Evolutionary conservation across 2,888 invertebrate genomes (phyloP), one percentile per base, ranked within the genome.

Genomic region (Tuta absoluta): DNA sequence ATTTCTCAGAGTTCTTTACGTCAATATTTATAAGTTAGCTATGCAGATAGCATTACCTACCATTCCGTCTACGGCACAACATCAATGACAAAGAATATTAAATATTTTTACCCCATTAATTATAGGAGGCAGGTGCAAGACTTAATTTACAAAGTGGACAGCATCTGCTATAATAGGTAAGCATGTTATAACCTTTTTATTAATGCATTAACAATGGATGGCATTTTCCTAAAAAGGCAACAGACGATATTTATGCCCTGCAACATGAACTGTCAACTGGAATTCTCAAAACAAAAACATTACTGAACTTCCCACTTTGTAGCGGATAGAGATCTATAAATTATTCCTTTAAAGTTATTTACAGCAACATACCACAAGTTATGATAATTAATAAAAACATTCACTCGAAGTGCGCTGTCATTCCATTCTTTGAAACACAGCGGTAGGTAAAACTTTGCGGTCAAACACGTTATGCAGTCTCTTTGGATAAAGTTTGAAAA

Each of bases 351-450:
- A 45, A 45, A 45, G 45, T 17, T 45, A 45, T 45, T 45, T 17
- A 45, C 0, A 45, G 17, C 45, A 45, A 62, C 53, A 48, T 60
- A 63, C 63, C 66, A 61, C 14, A 58, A 56, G 51, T 23, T 49
- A 49, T 49, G 21, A 12, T 49, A 19, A 21, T 19, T 49, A 21
- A 21, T 11, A 49, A 21, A 49, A 21, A 49, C 19, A 21, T 49
- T 49, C 21, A 49, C 49, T 21, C 21, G 21, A 49, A 49, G 19
- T 11, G 21, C 49, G 10, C 49, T 21, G 49, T 19, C 49, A 49
- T 21, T 21, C 19, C 12, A 11, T 21, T 19, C 19, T 45, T 12
- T 17, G 49, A 49, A 19, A 49, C 21, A 19, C 21, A 21, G 49
- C 19, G 3, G 21, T 49, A 49, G 21, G 21, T 21, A 21, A 11